Base-by-base conservation (phyloP, 1,140 invertebrate species). In the Teleopsis dalmanni region DNA sequence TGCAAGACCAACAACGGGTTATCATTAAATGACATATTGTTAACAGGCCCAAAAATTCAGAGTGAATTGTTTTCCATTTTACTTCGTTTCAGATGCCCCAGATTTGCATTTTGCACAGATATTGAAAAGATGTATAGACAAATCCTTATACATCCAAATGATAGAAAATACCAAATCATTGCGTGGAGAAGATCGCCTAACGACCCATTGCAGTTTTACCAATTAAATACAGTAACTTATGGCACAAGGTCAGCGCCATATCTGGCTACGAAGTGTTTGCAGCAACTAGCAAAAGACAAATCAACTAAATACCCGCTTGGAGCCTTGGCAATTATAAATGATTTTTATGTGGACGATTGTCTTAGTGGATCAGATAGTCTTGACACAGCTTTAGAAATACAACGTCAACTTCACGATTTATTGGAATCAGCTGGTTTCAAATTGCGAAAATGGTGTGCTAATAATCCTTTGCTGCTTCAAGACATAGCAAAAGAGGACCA, bases 341-440 rank as follows among this genome's bases (percentile, higher is more conserved):
- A 60, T 19, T 62, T 62, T 42, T 69, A 67, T 47, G 65, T 75
- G 7, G 71, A 75, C 55, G 71, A 74, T 53, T 16, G 67, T 6
- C 16, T 71, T 1, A 51, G 40, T 9, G 44, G 23, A 7, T 16
- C 33, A 8, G 13, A 46, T 42, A 31, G 14, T 10, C 31, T 47
- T 13, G 44, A 34, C n/a, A 21, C 40, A 9, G 35, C 22, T 6
- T n/a, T 34, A 11, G 3, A 10, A 34, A 22, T 34, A 8, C 14
- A 23, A 8, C 31, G 27, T 27, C 4, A 51, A 35, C 11, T 47
- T 7, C 41, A 23, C 3, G n/a, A 47, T 9, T 10, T 47, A 21
- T 22, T 51, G 10, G 23, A 43, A 2, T 38, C 13, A 23, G 51
- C 21, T 23, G 42, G 46, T 1, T 44, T 52, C 16, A 11, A 27